Conservation (phyloP, 2,888 invertebrate species). For the Pollenia griseotomentosa region DNA sequence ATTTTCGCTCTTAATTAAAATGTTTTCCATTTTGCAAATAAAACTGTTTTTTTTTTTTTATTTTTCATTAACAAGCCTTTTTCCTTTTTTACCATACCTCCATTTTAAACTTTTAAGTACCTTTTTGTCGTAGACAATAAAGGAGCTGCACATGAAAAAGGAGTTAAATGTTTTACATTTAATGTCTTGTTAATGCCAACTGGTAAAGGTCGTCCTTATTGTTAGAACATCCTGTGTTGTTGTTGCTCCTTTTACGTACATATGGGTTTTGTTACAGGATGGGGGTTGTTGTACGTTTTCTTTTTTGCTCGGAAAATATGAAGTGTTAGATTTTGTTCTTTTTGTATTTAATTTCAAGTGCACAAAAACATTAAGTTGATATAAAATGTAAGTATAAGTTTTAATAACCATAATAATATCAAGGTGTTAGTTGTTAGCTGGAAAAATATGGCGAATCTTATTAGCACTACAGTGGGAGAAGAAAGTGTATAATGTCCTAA, state of each 20-base stretch:
- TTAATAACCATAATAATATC: conserved; percentile 9
- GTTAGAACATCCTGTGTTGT: not conserved
- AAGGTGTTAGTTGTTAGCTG: not conserved
- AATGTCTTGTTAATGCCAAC: conserved; percentile 54
- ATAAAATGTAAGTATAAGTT: conserved; percentile 40
- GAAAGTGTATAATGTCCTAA: too few species aligned
- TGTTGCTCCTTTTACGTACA: conserved; percentile 32
- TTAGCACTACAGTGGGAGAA: not conserved
- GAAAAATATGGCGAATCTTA: not conserved
- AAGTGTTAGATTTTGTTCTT: conserved; percentile 60
- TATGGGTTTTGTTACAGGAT: not conserved
- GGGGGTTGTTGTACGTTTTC: not conserved
- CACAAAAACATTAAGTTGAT: conserved; percentile 38
- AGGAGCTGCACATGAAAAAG: conserved; percentile 4
- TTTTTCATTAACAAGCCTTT: not conserved
- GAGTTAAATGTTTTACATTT: conserved; percentile 65
- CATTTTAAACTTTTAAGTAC: conserved; percentile 44
- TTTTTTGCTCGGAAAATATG: conserved; percentile 24
- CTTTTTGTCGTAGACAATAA: conserved; percentile 33
- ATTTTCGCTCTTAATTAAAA: conserved; percentile 65
- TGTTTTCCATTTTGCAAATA: conserved; percentile 53
- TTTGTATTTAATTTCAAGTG: conserved; percentile 59
- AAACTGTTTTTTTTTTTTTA: not conserved
- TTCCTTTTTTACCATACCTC: conserved; percentile 10
- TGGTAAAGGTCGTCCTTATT: conserved; percentile 40